Evolutionary conservation across 2,113 vertebrate genomes (phyloP).

Genomic region (Colaptes auratus): DNA sequence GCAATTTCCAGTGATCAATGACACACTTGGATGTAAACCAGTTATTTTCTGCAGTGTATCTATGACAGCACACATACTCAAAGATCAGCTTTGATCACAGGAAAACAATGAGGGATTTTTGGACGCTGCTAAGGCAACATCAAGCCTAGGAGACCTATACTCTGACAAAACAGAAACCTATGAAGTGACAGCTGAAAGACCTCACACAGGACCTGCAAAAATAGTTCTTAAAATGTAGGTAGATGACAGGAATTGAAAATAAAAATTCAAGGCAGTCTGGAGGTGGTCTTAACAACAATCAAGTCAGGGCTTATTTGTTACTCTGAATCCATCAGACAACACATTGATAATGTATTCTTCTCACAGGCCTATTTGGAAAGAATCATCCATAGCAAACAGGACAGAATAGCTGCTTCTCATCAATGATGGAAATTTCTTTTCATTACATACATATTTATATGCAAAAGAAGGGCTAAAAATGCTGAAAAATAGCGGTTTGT

Average conservation of each 20-base stretch:
- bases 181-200: not conserved
- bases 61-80: not conserved
- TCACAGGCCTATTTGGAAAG: not conserved
- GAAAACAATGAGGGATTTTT: not conserved
- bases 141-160: not conserved
- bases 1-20: not conserved
- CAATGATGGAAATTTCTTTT: not conserved
- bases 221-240: rapidly evolving
- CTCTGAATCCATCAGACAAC: not conserved
- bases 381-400: not conserved
- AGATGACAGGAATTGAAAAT: not conserved
- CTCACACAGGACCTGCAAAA: not conserved
- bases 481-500: not conserved
- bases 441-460: not conserved
- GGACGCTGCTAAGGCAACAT: not conserved
- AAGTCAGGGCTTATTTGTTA: not conserved
- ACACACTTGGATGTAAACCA: not conserved
- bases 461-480: not conserved
- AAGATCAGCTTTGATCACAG: not conserved
- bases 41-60: not conserved
- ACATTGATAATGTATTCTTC: not conserved
- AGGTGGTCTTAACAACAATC: not conserved
- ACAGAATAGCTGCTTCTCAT: not conserved
- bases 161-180: not conserved
- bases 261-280: not conserved